phyloP scores from a whole-genome alignment of 2,113 vertebrate genomes.

The Sebastes schlegelii region DNA sequence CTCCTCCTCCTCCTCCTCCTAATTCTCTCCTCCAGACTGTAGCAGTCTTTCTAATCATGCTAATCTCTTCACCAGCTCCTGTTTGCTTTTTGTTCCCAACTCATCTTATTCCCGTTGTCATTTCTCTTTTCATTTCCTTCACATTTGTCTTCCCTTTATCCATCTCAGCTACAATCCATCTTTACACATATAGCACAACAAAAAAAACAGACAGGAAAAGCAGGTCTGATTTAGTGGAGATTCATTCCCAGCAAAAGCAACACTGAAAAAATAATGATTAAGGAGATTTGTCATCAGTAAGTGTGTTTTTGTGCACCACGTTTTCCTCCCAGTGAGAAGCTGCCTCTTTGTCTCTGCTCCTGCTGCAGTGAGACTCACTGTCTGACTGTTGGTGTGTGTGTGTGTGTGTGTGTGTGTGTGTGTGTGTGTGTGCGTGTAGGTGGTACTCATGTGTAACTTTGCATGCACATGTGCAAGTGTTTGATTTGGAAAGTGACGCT shows the following conservation, averaged over 20 bases:
- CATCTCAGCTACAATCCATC: neutral
- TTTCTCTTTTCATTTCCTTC: conserved; percentile 38
- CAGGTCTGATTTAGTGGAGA: conserved; percentile 25
- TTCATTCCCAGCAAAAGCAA: neutral
- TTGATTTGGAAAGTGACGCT: neutral
- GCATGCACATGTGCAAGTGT: conserved; percentile 2
- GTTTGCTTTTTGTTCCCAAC: conserved; percentile 11
- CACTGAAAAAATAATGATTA: neutral
- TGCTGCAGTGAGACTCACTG: conserved; percentile 47
- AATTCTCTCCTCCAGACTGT: conserved; percentile 15
- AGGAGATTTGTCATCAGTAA: conserved; percentile 20
- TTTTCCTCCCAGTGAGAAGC: conserved; percentile 17
- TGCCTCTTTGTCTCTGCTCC: conserved; percentile 64
- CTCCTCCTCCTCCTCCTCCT: neutral
- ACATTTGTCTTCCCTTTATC: conserved; percentile 25
- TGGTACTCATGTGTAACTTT: conserved; percentile 30
- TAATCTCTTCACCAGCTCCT: conserved; percentile 9
- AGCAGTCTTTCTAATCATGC: neutral
- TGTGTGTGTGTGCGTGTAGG: conserved; percentile 29
- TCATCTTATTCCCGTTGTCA: neutral
- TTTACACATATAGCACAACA: neutral
- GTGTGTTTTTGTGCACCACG: conserved; percentile 10
- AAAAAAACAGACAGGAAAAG: conserved; percentile 33
- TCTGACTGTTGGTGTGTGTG: neutral
- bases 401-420: conserved; percentile 28